phyloP scores from a whole-genome alignment of 2,797 vertebrate species.

The Eulemur rubriventer region DNA sequence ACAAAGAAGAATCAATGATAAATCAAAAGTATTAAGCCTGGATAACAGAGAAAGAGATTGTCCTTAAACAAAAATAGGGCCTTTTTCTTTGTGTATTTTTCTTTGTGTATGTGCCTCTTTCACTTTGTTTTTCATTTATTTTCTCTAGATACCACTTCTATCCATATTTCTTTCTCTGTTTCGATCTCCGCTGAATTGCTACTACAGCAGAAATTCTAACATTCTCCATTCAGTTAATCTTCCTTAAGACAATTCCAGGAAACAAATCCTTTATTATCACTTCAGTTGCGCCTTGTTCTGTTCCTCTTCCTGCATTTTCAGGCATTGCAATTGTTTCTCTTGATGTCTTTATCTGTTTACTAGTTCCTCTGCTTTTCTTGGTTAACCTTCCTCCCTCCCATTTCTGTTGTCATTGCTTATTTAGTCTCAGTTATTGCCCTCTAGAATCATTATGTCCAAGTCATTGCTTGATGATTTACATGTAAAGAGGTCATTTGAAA shows the following conservation, averaged over 20 bases:
- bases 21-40: not conserved
- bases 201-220: not conserved
- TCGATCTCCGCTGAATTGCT: not conserved
- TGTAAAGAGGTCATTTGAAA: not conserved
- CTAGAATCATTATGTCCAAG: not conserved
- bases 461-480: not conserved
- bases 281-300: not conserved
- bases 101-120: not conserved
- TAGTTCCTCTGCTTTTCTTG: not conserved
- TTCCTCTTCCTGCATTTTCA: not conserved
- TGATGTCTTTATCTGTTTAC: not conserved
- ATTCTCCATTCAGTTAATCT: not conserved
- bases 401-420: not conserved
- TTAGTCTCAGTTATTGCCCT: not conserved
- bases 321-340: not conserved
- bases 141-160: not conserved
- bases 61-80: not conserved
- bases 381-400: not conserved
- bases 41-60: not conserved
- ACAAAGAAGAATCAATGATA: not conserved
- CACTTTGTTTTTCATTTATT: not conserved
- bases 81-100: not conserved
- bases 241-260: constrained; percentile 39
- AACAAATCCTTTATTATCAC: not conserved
- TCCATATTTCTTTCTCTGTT: not conserved